Percentiles rank a stretch among this genome's conserved stretches.
phyloP scores from a whole-genome alignment of 2,888 invertebrate species.

The Punctoribates punctum region DNA sequence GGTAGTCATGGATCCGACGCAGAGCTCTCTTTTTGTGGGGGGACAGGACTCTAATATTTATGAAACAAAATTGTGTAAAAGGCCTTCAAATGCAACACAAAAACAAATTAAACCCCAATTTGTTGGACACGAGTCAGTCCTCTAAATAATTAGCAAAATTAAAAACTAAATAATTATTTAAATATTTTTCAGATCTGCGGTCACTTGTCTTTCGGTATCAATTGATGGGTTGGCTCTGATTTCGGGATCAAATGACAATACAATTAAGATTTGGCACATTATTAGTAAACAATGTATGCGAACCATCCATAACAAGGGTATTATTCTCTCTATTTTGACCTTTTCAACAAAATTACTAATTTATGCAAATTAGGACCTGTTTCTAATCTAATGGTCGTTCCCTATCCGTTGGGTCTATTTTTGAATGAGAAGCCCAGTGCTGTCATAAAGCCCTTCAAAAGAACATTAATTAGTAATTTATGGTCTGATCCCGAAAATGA shows the following conservation, averaged over 20 bases:
- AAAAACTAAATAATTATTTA: neutral
- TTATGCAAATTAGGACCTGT: conserved; percentile 16
- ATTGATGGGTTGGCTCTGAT: conserved; percentile 67
- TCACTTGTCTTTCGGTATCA: conserved; percentile 70
- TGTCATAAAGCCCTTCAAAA: neutral
- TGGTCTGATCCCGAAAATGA: neutral
- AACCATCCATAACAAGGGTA: conserved; percentile 67
- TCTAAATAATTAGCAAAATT: conserved; percentile 50
- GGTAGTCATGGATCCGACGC: conserved; percentile 66
- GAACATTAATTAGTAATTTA: conserved; percentile 1
- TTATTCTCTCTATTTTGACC: neutral
- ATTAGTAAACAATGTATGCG: conserved; percentile 69
- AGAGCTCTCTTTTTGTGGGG: conserved; percentile 71
- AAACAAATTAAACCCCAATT: conserved; percentile 50
- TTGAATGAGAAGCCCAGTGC: neutral
- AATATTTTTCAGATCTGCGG: conserved; percentile 53
- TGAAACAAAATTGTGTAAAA: conserved; percentile 63
- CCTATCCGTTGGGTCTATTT: conserved; percentile 15
- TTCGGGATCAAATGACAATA: conserved; percentile 71
- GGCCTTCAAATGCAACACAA: conserved; percentile 61
- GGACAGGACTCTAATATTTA: conserved; percentile 67
- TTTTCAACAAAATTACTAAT: neutral
- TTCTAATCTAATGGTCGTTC: conserved; percentile 34
- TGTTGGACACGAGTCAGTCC: conserved; percentile 54
- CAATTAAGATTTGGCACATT: conserved; percentile 76